Evolutionary conservation across 2,797 vertebrate genomes (phyloP).

Genomic region (Xyrichtys novacula): DNA sequence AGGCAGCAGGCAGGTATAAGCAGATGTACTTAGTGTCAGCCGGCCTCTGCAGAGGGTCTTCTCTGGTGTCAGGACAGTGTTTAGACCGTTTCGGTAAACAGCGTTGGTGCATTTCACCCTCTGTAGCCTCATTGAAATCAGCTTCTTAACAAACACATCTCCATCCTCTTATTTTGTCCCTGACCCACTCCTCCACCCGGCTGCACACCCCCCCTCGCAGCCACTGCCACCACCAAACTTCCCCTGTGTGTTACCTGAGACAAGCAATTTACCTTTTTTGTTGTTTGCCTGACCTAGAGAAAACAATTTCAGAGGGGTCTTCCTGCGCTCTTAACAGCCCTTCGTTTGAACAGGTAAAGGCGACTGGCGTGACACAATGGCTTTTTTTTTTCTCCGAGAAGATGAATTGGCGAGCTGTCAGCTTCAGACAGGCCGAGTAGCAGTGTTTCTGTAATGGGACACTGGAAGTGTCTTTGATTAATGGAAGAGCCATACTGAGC

Average conservation of each 20-base stretch:
- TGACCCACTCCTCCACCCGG: constrained; percentile 57
- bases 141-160: constrained; percentile 84
- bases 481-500: constrained; percentile 89
- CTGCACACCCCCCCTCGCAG: neutral
- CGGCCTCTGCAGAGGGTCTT: constrained; percentile 49
- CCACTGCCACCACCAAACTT: constrained; percentile 57
- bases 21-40: constrained; percentile 60
- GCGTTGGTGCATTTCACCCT: constrained; percentile 48
- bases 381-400: constrained; percentile 79
- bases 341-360: constrained; percentile 84
- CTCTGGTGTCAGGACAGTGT: constrained; percentile 55
- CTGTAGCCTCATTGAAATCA: constrained; percentile 77
- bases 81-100: constrained; percentile 60
- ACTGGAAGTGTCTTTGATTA: constrained; percentile 98
- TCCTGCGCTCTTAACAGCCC: constrained; percentile 84
- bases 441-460: constrained; percentile 95
- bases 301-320: constrained; percentile 90
- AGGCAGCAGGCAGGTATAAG: constrained; percentile 51
- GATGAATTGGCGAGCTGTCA: constrained; percentile 95
- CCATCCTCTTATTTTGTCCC: constrained; percentile 71
- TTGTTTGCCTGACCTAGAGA: constrained; percentile 90
- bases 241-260: constrained; percentile 81
- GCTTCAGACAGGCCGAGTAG: constrained; percentile 90
- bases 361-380: constrained; percentile 77
- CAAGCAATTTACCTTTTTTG: constrained; percentile 89